These are phyloP conservation scores for Oligia fasciuncula DNA, from an alignment of 2,888 invertebrate genomes.

Conservation along the genomic window DNA sequence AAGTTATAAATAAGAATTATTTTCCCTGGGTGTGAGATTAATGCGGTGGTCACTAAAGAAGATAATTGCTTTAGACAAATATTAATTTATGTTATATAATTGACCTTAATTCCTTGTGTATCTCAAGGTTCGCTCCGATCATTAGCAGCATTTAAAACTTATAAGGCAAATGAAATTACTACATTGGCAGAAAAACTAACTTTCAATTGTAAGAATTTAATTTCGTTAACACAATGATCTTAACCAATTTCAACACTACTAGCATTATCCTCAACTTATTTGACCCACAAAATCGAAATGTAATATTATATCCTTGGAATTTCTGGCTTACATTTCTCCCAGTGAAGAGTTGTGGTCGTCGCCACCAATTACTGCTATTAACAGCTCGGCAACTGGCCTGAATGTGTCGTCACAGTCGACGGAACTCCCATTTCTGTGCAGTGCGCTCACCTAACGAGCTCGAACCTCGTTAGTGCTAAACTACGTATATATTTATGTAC, in stretches of 20 bases:
- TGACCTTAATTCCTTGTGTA: neutral
- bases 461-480: slow-evolving; percentile 69
- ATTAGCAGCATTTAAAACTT: neutral
- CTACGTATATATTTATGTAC: slow-evolving; percentile 49
- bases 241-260: neutral
- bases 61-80: neutral
- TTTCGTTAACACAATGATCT: neutral
- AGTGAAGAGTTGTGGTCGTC: slow-evolving; percentile 23
- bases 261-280: neutral
- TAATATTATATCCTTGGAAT: slow-evolving; percentile 5
- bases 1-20: neutral
- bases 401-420: slow-evolving; percentile 66
- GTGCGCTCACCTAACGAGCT: slow-evolving; percentile 69
- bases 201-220: neutral
- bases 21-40: neutral
- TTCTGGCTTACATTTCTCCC: slow-evolving; percentile 17
- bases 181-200: neutral
- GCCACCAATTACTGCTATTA: slow-evolving; percentile 67
- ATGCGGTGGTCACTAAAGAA: neutral
- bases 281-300: neutral
- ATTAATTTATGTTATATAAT: neutral
- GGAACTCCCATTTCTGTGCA: slow-evolving; percentile 58
- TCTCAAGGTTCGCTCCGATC: neutral
- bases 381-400: slow-evolving; percentile 60
- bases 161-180: neutral